Evolutionary conservation across 2,113 vertebrate species (phyloP).

Genomic region (Acanthochromis polyacanthus): DNA sequence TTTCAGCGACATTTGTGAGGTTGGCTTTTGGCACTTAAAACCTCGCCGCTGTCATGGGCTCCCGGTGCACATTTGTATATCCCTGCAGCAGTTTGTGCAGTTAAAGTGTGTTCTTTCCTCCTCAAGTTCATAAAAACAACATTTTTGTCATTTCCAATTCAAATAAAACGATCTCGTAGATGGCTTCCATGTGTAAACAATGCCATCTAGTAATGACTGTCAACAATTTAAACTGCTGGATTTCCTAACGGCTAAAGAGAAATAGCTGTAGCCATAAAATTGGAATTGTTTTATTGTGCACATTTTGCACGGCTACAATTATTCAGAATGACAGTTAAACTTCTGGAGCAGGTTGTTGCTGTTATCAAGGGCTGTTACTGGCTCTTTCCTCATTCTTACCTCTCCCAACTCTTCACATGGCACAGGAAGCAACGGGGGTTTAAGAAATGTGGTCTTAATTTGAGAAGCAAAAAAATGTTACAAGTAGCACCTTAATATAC

Average conservation of each 20-base stretch:
- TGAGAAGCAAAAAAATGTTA: conserved; percentile 53
- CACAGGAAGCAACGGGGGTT: conserved; percentile 62
- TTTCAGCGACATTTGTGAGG: too few relatives aligned
- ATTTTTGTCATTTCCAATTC: too few relatives aligned
- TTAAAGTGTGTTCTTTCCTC: too few relatives aligned
- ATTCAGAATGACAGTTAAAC: conserved; percentile 47
- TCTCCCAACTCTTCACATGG: conserved; percentile 47
- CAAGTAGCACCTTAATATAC: conserved; percentile 66
- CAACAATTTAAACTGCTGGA: not conserved
- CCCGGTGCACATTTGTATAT: too few relatives aligned
- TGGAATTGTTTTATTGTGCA: conserved; percentile 29
- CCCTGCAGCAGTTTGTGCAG: too few relatives aligned
- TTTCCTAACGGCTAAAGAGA: conserved; percentile 18
- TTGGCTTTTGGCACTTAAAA: too few relatives aligned
- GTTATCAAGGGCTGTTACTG: conserved; percentile 20
- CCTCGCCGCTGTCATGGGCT: too few relatives aligned
- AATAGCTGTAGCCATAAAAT: conserved; percentile 8
- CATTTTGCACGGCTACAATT: conserved; percentile 13
- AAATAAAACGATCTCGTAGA: too few relatives aligned
- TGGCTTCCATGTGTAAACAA: not conserved
- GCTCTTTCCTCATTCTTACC: conserved; percentile 14
- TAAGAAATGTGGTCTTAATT: conserved; percentile 70
- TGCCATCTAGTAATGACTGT: not conserved
- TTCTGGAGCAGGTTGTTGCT: conserved; percentile 37
- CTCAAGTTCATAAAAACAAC: too few relatives aligned